phyloP scores from a whole-genome alignment of 2,113 vertebrate genomes.

The Semicossyphus pulcher region DNA sequence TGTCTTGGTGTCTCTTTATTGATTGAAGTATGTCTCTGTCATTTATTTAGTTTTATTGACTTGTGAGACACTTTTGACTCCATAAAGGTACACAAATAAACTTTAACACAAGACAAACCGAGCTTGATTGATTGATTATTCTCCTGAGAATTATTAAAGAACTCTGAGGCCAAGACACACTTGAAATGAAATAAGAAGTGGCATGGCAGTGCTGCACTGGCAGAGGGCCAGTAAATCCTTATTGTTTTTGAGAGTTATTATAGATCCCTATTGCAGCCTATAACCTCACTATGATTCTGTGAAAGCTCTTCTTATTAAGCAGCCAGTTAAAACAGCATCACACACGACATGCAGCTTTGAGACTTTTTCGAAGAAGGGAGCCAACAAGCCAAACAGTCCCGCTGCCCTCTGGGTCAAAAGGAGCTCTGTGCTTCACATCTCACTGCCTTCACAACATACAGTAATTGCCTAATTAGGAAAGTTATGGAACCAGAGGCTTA shows the following conservation, averaged over 20 bases:
- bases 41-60: constrained; percentile 33
- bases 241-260: not conserved
- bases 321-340: not conserved
- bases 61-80: constrained; percentile 4
- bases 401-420: constrained; percentile 38
- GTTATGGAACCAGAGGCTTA: constrained; percentile 37
- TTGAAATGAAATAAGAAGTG: not conserved
- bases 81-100: constrained; percentile 3
- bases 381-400: constrained; percentile 5
- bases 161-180: not conserved
- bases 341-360: not conserved
- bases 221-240: not conserved
- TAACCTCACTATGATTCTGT: not conserved
- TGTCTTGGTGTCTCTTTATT: constrained; percentile 14
- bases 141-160: not conserved
- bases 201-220: not conserved
- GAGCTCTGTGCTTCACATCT: constrained; percentile 42
- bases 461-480: constrained; percentile 54
- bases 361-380: not conserved
- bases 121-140: constrained; percentile 21
- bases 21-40: constrained; percentile 11
- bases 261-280: not conserved
- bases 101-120: not conserved
- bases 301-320: not conserved
- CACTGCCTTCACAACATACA: constrained; percentile 53